Conservation (phyloP, 2,113 vertebrate genomes). For the Python bivittatus region DNA sequence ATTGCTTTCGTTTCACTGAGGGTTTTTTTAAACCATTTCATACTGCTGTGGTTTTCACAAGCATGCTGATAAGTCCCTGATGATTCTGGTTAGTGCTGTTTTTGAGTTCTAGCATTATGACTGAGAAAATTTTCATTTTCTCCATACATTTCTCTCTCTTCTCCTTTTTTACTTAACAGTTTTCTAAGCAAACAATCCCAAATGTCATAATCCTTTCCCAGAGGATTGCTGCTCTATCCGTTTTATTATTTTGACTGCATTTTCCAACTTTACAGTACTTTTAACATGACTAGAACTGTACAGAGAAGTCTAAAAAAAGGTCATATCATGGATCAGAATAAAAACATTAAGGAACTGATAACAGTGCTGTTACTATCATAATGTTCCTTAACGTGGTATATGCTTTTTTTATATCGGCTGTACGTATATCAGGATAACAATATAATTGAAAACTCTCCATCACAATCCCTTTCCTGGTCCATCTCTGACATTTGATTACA, state of each 20-base stretch:
- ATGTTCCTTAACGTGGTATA: too few relatives aligned
- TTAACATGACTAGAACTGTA: background rate
- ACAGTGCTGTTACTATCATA: too few relatives aligned
- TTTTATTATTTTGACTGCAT: background rate
- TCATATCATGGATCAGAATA: background rate
- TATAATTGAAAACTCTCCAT: too few relatives aligned
- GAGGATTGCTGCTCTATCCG: background rate
- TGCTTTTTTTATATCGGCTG: too few relatives aligned
- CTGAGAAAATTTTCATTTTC: background rate
- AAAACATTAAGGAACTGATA: background rate
- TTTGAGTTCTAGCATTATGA: background rate
- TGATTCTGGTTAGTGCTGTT: background rate
- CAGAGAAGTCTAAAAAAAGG: background rate
- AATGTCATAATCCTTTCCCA: background rate
- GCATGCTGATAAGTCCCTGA: background rate
- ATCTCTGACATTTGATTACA: too few relatives aligned
- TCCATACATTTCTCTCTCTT: background rate
- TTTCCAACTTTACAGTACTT: background rate
- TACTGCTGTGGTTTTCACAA: background rate
- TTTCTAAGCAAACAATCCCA: background rate
- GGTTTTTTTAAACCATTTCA: background rate
- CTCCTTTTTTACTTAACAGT: background rate
- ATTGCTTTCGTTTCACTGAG: too few relatives aligned
- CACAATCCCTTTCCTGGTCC: too few relatives aligned
- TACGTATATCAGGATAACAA: too few relatives aligned